These are phyloP conservation scores for Phrynosoma platyrhinos DNA, from an alignment of 2,113 vertebrate genomes.

Conservation along the genomic window DNA sequence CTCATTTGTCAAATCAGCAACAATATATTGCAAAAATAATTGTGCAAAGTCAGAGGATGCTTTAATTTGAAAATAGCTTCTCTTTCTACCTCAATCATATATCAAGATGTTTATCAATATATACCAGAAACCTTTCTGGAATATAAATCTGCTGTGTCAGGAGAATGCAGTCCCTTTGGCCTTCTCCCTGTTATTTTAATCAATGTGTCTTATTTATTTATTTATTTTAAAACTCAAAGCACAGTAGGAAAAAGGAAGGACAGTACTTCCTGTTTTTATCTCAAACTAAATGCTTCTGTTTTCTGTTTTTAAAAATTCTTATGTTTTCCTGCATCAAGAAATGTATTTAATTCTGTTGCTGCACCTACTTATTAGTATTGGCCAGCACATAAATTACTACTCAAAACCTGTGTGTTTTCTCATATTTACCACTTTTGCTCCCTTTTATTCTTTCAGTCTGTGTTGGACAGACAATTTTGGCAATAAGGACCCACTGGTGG, in stretches of 20 bases:
- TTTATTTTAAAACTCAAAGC: slow-evolving; percentile 37
- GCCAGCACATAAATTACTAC: slow-evolving; percentile 13
- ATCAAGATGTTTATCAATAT: slow-evolving; percentile 4
- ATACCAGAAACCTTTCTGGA: slow-evolving; percentile 40
- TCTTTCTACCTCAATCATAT: not conserved
- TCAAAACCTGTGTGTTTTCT: slow-evolving; percentile 26
- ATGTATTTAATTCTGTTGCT: slow-evolving; percentile 35
- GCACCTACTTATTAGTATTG: slow-evolving; percentile 21
- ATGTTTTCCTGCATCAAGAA: slow-evolving; percentile 41
- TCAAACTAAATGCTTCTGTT: slow-evolving; percentile 21
- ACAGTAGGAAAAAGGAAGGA: slow-evolving; percentile 74
- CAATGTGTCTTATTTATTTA: slow-evolving; percentile 66
- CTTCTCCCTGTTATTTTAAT: slow-evolving; percentile 66
- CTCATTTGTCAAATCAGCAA: not conserved
- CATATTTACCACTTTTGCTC: slow-evolving; percentile 48
- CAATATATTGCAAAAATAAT: not conserved
- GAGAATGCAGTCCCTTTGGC: slow-evolving; percentile 52
- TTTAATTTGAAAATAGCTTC: slow-evolving; percentile 25
- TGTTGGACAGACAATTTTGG: slow-evolving; percentile 34
- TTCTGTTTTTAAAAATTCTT: slow-evolving; percentile 59
- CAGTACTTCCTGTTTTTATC: slow-evolving; percentile 80
- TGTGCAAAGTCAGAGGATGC: not conserved
- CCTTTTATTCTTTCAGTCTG: slow-evolving; percentile 47
- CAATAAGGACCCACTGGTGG: not conserved
- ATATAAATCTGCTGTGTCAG: slow-evolving; percentile 47